Base-by-base conservation (phyloP, 2,113 vertebrate species). In the Camelus dromedarius region DNA sequence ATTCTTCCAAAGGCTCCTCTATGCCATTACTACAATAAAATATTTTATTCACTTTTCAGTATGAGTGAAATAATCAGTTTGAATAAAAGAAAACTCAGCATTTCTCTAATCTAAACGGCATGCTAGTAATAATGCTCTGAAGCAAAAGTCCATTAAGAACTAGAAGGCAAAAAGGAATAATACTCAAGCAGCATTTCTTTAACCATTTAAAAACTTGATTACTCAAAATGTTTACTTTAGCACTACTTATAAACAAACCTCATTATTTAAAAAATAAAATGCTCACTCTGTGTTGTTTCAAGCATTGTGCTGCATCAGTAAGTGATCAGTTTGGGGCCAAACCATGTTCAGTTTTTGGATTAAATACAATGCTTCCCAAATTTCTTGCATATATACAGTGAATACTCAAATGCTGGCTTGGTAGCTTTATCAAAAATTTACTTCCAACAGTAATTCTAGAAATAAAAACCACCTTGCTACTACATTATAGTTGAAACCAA, bases 1-100 rank as follows among this genome's bases (percentile, higher is more conserved):
- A 97, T 94, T 99, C 99, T 97, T 99, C 99, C 75, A 99, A 98
- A 4, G 98, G 96, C 79, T 99, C 99, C 94, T 99, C 99, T 98
- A 99, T 98, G 48, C 99, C 99, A 98, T 99, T 99, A 93, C 99
- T 99, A 94, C 13, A 98, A 98, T 1, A 93, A 98, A 15, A 85
- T 56, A 95, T 91, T 97, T 97, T 30, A 87, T 96, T 93, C 54
- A 96, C 83, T 14, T 64, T 88, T 82, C 38, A 96, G 35, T 54
- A n/a, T 66, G 32, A 79, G 15, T 48, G 58, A 97, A 92, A 97
- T 26, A 10, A 82, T 50, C 52, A 88, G 28, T 48, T 81, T 28
- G 88, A 91, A 66, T 50, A 79, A 90, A 28, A 80, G 35, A 46
- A 94, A 79, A 76, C 82, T 50, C 56, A 85, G 16, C 90, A 66